Conservation (phyloP, 2,888 invertebrate species). For the Cephus sareptanus region DNA sequence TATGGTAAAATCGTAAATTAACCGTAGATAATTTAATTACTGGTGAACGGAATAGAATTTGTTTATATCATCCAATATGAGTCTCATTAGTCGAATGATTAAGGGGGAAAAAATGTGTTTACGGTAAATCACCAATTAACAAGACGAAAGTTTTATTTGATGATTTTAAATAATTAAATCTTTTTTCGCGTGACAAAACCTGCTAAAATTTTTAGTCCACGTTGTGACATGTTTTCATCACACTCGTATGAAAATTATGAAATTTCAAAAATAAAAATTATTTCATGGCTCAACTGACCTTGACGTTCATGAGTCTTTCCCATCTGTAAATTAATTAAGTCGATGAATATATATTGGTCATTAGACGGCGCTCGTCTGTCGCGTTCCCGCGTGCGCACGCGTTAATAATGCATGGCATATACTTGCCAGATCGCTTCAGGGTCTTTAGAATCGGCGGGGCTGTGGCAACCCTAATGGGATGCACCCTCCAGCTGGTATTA, state of each 20-base stretch:
- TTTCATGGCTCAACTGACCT: slow-evolving; percentile 19
- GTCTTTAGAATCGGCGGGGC: slow-evolving; percentile 29
- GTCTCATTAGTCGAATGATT: not conserved
- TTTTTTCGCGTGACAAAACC: no score
- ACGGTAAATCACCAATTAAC: not conserved
- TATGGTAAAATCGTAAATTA: not conserved
- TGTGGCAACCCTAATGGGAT: slow-evolving; percentile 44
- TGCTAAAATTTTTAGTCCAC: no score
- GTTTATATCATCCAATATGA: no score
- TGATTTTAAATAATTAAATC: not conserved
- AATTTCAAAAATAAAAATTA: not conserved
- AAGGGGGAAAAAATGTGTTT: not conserved
- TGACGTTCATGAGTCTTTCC: slow-evolving; percentile 17
- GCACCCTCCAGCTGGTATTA: slow-evolving; percentile 44
- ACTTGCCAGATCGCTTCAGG: slow-evolving; percentile 45
- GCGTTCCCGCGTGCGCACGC: slow-evolving; percentile 22
- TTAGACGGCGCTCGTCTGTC: slow-evolving; percentile 46
- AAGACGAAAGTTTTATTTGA: not conserved
- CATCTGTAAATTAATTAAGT: slow-evolving; percentile 50
- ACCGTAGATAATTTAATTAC: not conserved
- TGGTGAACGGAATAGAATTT: no score
- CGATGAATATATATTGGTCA: slow-evolving; percentile 59
- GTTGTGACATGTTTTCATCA: not conserved
- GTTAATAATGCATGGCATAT: slow-evolving; percentile 54
- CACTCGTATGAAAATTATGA: not conserved